Evolutionary conservation across 37 sponge, comb jelly and placozoan species (phyloP).

Genomic region (Bolinopsis microptera): DNA sequence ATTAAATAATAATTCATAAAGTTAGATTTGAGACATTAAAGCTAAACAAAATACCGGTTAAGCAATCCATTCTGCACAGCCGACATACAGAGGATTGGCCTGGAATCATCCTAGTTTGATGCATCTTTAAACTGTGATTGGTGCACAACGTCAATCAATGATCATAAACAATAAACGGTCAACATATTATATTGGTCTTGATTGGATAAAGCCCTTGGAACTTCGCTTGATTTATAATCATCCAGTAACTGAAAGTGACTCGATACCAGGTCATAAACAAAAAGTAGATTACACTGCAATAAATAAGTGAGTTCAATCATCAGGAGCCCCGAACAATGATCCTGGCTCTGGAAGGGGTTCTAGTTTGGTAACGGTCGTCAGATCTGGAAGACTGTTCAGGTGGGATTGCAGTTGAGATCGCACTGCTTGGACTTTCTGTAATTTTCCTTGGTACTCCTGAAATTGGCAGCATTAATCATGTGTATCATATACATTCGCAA

Average conservation of each 20-base stretch:
- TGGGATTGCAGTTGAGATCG: constrained; percentile 83
- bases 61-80: not conserved
- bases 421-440: constrained; percentile 76
- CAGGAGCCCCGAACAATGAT: constrained; percentile 18
- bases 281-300: not conserved
- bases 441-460: constrained; percentile 78
- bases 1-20: not conserved
- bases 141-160: too few species aligned
- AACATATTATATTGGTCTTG: too few species aligned
- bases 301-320: not conserved
- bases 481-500: too few species aligned
- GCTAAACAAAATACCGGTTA: not conserved
- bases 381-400: constrained; percentile 89
- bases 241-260: too few species aligned
- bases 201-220: too few species aligned
- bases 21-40: not conserved
- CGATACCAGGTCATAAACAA: not conserved
- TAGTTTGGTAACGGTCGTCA: constrained; percentile 67
- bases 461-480: too few species aligned
- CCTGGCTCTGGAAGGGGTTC: constrained; percentile 55
- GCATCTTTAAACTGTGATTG: too few species aligned
- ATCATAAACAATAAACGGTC: too few species aligned
- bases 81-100: not conserved
- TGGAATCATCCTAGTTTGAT: not conserved
- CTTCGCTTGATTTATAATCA: too few species aligned